Base-by-base conservation (phyloP, 1,140 invertebrate species). In the Drosophila bifasciata region DNA sequence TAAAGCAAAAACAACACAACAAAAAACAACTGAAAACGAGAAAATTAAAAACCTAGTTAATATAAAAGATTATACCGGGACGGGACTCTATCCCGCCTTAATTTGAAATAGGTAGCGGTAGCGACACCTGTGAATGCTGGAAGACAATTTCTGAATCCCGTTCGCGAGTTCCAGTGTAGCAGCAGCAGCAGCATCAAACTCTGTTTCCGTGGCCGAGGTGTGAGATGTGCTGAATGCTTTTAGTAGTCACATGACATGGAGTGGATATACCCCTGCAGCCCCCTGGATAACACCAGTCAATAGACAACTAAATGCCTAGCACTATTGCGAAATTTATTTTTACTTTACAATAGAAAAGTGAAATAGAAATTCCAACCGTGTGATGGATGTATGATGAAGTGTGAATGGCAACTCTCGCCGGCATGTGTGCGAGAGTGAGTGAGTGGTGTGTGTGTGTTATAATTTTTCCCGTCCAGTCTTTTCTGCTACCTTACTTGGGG, bases 31-130 rank as follows among this genome's bases (percentile, higher is more conserved):
- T 78, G 81, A 85, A 86, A 85, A 81, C 75, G 69, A 81, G 69
- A 81, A 85, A 81, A 88, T 78, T 88, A 86, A 86, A 85, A 86
- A 78, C 69, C 56, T 86, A 86, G 83, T 86, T 86, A 86, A 86
- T 86, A 81, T 68, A 81, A 69, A 78, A 56, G 8, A 53, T 44
- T 44, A 15, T 3, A 49, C 21, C 28, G 9, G n/a, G n/a, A n/a
- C n/a, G n/a, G n/a, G n/a, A n/a, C n/a, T 28, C 28, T 28, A 28
- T 9, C 0, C 11, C 32, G 32, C 32, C 8, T 28, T 11, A 36
- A 44, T 25, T 36, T 11, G 9, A 13, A 36, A 36, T 5, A 5
- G 3, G 4, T 0, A 36, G 4, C 0, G 1, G 11, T 36, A 13
- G 11, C 1, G 32, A 36, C 11, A 5, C 32, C 32, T 36, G 32